A percentile compares a stretch with the other conserved stretches of the same genome.
phyloP scores from a whole-genome alignment of 2,113 vertebrate species.

The Thomomys bottae region DNA sequence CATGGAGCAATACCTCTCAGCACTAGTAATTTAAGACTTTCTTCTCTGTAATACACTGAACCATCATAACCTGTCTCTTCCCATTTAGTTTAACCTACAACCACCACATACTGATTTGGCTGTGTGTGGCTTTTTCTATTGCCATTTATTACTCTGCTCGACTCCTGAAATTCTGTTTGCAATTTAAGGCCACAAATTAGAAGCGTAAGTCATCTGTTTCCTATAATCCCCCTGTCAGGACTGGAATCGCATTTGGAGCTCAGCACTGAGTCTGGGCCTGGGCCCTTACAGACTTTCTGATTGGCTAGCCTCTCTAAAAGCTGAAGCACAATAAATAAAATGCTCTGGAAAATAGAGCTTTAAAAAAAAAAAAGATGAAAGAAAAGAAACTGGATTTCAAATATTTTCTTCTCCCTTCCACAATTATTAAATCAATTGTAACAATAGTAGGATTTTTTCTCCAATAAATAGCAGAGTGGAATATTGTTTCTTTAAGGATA shows the following conservation, averaged over 20 bases:
- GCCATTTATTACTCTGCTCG: slow-evolving; percentile 94
- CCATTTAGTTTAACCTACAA: slow-evolving; percentile 94
- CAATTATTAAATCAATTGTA: slow-evolving; percentile 67
- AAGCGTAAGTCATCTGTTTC: slow-evolving; percentile 99
- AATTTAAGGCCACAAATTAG: slow-evolving; percentile 99
- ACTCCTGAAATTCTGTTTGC: slow-evolving; percentile 99
- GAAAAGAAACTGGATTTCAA: slow-evolving; percentile 55
- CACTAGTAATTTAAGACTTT: slow-evolving; percentile 93
- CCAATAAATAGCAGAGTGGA: slow-evolving; percentile 24
- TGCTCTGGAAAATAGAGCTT: slow-evolving; percentile 73
- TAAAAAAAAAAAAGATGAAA: slow-evolving; percentile 54
- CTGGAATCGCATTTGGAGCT: slow-evolving; percentile 92
- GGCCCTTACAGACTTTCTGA: slow-evolving; percentile 85
- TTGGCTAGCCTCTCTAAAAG: slow-evolving; percentile 85
- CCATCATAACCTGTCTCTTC: slow-evolving; percentile 94
- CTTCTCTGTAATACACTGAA: slow-evolving; percentile 92
- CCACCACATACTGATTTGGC: slow-evolving; percentile 91
- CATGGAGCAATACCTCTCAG: slow-evolving; percentile 88
- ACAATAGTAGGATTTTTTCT: background rate
- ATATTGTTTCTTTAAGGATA: slow-evolving; percentile 60
- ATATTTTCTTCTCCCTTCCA: slow-evolving; percentile 63
- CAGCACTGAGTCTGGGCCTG: slow-evolving; percentile 86
- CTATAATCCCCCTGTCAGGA: slow-evolving; percentile 98
- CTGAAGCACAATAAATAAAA: slow-evolving; percentile 83
- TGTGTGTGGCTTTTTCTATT: slow-evolving; percentile 93